Evolutionary conservation across 2,888 invertebrate genomes (phyloP), one percentile per base, ranked within the genome.

Genomic region (Drosophila nr. fundita): DNA sequence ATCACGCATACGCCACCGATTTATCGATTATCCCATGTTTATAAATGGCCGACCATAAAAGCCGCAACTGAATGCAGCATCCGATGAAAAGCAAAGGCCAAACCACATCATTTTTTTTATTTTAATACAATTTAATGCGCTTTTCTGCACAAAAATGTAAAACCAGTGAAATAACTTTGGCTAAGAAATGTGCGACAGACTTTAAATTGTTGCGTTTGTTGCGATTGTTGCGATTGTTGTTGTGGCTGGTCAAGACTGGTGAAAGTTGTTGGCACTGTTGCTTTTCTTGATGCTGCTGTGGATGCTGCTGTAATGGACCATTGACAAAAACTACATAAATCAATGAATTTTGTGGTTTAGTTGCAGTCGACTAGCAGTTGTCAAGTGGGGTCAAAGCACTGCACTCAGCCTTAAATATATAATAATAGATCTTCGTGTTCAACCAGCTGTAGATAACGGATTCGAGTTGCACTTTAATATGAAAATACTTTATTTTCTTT

Each of bases 261-360:
- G 82, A 82, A 85, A 82, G 86, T 80, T 71, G 82, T 84, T 79
- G 80, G 78, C 66, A 61, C 52, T 69, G 64, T 65, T 59, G 58
- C 64, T 65, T 68, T 48, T 63, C 64, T 52, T 61, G 59, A 7
- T 18, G 38, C 8, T 18, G 38, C 8, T 18, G 38, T 10, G 32
- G 53, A 7, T 63, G 53, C 42, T 30, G 59, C 68, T 60, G 79
- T 53, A 64, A 70, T 72, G 70, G 61, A 75, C 29, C 59, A 80
- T 80, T 76, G 79, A 79, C 57, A 77, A 86, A 77, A 59, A 70
- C 58, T 60, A 38, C 74, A 69, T 69, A 82, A 87, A 83, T 77
- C 84, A 87, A 78, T 84, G 55, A 72, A 60, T 59, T 59, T 68
- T 78, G 74, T 67, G 77, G 58, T 67, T 63, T 66, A 60, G 24